Evolutionary conservation across 1,140 invertebrate genomes (phyloP), one percentile per base, ranked within the genome.

Genomic region (Drosophila auraria): DNA sequence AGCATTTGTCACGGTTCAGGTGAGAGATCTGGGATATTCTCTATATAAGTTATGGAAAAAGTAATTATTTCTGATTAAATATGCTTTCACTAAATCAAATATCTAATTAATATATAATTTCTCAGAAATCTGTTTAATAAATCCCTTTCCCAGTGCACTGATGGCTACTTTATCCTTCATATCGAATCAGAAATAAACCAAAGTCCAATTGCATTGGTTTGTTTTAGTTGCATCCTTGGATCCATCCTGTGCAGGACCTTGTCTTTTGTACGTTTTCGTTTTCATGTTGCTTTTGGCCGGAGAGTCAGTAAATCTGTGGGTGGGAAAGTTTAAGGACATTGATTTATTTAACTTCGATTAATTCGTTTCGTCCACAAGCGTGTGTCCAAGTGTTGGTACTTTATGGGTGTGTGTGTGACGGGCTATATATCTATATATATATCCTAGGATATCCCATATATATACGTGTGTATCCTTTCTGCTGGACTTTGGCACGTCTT

Each of bases 271-370:
- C 23, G 12, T 17, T 15, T 15, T 58, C 20, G 17, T 23, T 62
- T 38, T 47, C 44, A 5, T 78, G 14, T 40, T 36, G 56, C 54
- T 20, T 47, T 47, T 47, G 40, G 50, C 27, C 54, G 30, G 6
- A 14, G 0, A 59, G 63, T 62, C 58, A 65, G 59, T 82, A 92
- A 91, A 91, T 91, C 90, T 91, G 66, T 80, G 72, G 56, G 50
- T 59, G 51, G 69, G 11, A 73, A 91, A 83, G 78, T 82, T 86
- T 86, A 83, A 87, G 75, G 90, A 92, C 90, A 84, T 92, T 92
- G 90, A 92, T 92, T 92, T 92, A 92, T 92, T 92, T 92, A 68
- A 92, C 78, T 92, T 92, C 90, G 90, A 92, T 92, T 92, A 92
- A 92, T 92, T 87, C 78, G 81, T 91, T 92, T 87, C 71, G 58